These are phyloP conservation scores for Ceryle rudis DNA, from an alignment of 2,797 vertebrate species.

Conservation along the genomic window DNA sequence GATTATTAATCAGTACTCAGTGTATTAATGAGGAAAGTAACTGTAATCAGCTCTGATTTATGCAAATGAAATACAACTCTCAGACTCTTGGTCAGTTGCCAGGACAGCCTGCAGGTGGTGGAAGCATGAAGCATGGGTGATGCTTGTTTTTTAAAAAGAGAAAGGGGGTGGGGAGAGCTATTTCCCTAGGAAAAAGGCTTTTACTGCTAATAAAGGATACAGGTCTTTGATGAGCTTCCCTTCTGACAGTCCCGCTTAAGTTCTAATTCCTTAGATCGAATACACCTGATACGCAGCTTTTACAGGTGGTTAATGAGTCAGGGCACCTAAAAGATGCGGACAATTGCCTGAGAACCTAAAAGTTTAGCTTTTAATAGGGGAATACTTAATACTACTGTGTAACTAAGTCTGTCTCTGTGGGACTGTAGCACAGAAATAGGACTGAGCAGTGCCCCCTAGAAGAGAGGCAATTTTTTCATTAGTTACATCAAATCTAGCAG, in stretches of 20 bases:
- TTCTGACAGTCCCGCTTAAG: neutral
- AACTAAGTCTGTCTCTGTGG: neutral
- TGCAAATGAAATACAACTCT: conserved; percentile 20
- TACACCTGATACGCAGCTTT: neutral
- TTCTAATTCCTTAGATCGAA: neutral
- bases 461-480: neutral
- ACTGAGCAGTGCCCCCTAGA: neutral
- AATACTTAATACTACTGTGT: neutral
- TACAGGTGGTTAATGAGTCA: neutral
- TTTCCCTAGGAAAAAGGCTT: neutral
- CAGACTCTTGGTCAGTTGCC: conserved; percentile 44
- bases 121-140: neutral
- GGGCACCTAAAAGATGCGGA: neutral
- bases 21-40: conserved; percentile 41
- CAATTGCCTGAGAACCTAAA: neutral
- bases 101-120: conserved; percentile 1
- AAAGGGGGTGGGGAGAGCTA: no score
- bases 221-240: neutral
- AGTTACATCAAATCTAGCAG: neutral
- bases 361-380: neutral
- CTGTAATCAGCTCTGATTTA: conserved; percentile 45
- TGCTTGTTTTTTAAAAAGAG: neutral
- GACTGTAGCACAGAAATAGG: neutral
- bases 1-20: conserved; percentile 11
- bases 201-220: neutral